Base-by-base conservation (phyloP, 2,797 vertebrate genomes). In the Pterois miles region DNA sequence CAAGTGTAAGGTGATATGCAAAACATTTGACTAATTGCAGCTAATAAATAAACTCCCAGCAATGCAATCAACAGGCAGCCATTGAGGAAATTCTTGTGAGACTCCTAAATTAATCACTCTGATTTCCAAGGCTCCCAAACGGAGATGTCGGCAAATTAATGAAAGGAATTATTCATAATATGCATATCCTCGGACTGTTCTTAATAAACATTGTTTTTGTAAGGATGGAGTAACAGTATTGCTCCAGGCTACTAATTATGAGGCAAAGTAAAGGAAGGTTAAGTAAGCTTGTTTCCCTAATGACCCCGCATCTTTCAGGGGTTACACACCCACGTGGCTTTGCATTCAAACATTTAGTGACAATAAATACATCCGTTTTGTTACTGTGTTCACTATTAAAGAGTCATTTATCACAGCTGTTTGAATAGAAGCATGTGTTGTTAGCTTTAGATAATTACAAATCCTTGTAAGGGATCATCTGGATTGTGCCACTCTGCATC, bases 81-180 rank as follows among this genome's bases (percentile, higher is more conserved):
- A 80, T 86, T 87, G 91, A 94, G 95, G 94, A 96, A 94, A 95
- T 95, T 93, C 93, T 95, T 95, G 78, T 4, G 78, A 94, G 95
- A 86, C 91, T 91, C 90, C 57, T 74, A 93, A 94, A 96, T 96
- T 95, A 96, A 96, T 96, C 95, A 96, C 91, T 88, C 93, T 91
- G 94, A 92, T 94, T 95, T 94, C 71, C 88, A 88, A 79, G 84
- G 91, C 91, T 92, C 91, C 16, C 91, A 92, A 94, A 94, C 84
- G 86, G 93, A 92, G 94, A 96, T 94, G 93, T 92, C 91, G 86
- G 93, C 74, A 85, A 94, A 96, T 95, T 93, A 96, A 95, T 96
- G 95, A 96, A 96, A 95, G 94, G 94, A 94, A 96, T 96, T 94
- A 96, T 95, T 96, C 93, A 95, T 92, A 95, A 94, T 89, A 90